Base-by-base conservation (phyloP, 1,140 invertebrate species). In the Drosophila kohkoa region DNA sequence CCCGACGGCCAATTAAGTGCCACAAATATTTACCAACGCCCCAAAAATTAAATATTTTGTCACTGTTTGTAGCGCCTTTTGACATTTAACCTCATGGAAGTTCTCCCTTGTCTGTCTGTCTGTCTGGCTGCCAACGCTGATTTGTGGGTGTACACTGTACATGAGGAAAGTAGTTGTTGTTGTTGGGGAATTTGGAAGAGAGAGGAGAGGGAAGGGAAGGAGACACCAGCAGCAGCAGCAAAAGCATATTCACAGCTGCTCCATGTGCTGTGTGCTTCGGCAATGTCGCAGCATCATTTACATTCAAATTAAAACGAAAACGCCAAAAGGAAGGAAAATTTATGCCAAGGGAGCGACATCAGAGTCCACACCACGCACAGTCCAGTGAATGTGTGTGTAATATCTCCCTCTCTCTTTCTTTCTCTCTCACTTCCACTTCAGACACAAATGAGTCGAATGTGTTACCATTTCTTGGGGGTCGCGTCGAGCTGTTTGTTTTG, bases 1-100 rank as follows among this genome's bases (percentile, higher is more conserved):
- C 51, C 62, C 75, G 63, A 62, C 73, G 69, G 30, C 85, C 83
- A 87, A 87, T 87, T 87, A 88, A 88, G 85, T 88, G 83, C 49
- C 80, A 78, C 85, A 83, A 88, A 88, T 88, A 89, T 88, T 88
- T 88, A 88, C 85, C 78, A 83, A 88, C 85, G 80, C 83, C 83
- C 77, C 68, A 48, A 69, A 89, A 88, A 83, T 87, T 83, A 88
- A 89, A 88, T 88, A 88, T 88, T 88, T 89, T 88, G 83, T 88
- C 83, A 88, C 83, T 87, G 76, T 77, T 88, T 83, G 83, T 87
- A 77, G 77, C 75, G 79, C 85, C 85, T 64, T 66, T 51, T 87
- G 85, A 88, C 83, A 88, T 78, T 88, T 88, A 89, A 88, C 83
- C 83, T 77, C 59, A 67, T 81, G 70, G 13, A 58, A 32, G 38